Evolutionary conservation across 1,140 invertebrate species (phyloP).

Genomic region (Uloborus diversus): DNA sequence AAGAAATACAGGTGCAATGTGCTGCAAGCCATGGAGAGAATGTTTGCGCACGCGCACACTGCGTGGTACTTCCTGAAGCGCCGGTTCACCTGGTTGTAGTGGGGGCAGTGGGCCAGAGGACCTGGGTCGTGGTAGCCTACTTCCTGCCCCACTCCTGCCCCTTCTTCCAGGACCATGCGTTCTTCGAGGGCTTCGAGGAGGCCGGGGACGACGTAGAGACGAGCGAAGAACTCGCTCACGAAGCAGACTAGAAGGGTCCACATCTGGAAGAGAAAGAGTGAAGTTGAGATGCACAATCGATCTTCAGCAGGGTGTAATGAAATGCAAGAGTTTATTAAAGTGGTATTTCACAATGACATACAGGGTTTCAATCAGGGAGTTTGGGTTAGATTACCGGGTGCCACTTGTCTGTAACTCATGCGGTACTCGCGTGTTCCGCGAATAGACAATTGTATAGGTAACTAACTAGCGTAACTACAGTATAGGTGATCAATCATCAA

Average conservation of each 20-base stretch:
- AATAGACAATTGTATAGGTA: too few relatives aligned
- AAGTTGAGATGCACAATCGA: background rate
- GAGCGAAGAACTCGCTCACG: slow-evolving; percentile 74
- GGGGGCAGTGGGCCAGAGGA: slow-evolving; percentile 74
- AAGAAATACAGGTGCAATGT: slow-evolving; percentile 76
- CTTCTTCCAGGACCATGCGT: slow-evolving; percentile 71
- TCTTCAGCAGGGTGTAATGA: background rate
- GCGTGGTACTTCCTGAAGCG: slow-evolving; percentile 76
- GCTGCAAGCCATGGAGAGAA: slow-evolving; percentile 76
- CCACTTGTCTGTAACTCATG: too few relatives aligned
- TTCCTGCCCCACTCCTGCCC: slow-evolving; percentile 77
- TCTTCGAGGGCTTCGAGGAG: slow-evolving; percentile 68
- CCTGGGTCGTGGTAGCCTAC: slow-evolving; percentile 75
- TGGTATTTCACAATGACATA: too few relatives aligned
- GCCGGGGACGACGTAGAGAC: slow-evolving; percentile 75
- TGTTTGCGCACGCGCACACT: slow-evolving; percentile 76
- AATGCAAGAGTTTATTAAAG: background rate
- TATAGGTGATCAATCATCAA: too few relatives aligned
- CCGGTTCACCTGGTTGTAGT: slow-evolving; percentile 75
- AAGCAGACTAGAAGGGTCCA: slow-evolving; percentile 74
- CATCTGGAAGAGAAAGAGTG: slow-evolving; percentile 69
- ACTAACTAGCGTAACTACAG: too few relatives aligned
- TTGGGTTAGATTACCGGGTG: too few relatives aligned
- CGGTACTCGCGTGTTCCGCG: too few relatives aligned
- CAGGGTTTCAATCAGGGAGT: too few relatives aligned